Base-by-base conservation (phyloP, 2,113 vertebrate genomes). In the Labeo catla region DNA sequence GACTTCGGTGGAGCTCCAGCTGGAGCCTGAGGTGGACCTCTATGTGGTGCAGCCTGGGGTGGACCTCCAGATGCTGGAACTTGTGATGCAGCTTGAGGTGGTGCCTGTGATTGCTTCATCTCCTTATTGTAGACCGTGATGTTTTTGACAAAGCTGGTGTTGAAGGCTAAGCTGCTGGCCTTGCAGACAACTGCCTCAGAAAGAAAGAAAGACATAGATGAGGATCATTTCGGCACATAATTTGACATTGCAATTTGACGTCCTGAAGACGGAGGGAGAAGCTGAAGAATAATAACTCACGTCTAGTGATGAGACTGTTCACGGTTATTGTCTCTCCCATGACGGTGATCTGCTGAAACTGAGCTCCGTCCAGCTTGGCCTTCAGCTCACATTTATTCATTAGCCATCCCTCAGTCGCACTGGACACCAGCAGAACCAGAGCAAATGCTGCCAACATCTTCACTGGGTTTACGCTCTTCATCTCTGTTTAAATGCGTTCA, bases 381-480 rank as follows among this genome's bases (percentile, higher is more conserved):
- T 8, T 90, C 76, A 94, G 85, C 23, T 94, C 86, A 7, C 92
- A 93, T 70, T 6, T 91, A 45, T 57, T 57, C 43, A 91, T 39
- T 0, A 10, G 81, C n/a, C 87, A 47, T 16, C 90, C 87, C 8
- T 91, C 85, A 0, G 83, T 89, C 70, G 84, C 81, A 34, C 81
- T 36, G 19, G 88, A 86, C 76, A 52, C 80, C 83, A 93, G 63
- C 10, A 84, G 87, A 4, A 57, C 89, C 73, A 89, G 85, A n/a
- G 85, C 89, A 6, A 92, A 12, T 21, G 78, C 49, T 3, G 73
- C 39, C 78, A 92, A 45, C 86, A 93, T 50, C 16, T 86, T 84
- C 59, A 91, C 2, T 84, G 84, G 7, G 50, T 12, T 1, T 5
- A 39, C 16, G 15, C 70, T 57, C 45, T 83, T 52, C 76, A 50